A percentile compares a stretch with the other conserved stretches of the same genome.
These are phyloP conservation scores for Therioaphis trifolii DNA, from an alignment of 2,888 invertebrate genomes.

Conservation along the genomic window DNA sequence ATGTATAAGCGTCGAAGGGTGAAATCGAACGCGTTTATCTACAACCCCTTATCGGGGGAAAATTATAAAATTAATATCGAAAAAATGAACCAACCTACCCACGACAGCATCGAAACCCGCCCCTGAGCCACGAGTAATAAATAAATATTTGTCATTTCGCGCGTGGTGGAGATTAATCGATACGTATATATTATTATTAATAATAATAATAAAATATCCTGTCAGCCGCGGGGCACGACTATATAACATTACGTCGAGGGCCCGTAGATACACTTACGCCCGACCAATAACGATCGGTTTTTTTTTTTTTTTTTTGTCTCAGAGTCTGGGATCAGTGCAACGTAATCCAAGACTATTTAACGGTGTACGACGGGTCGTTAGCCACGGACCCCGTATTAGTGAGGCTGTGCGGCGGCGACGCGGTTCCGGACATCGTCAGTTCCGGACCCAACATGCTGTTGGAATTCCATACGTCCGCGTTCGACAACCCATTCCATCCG, in stretches of 20 bases:
- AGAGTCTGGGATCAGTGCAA: conserved; percentile 87
- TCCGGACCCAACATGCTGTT: conserved; percentile 82
- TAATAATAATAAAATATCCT: too few species aligned
- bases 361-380: conserved; percentile 82
- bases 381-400: conserved; percentile 77
- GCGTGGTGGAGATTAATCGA: too few species aligned
- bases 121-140: too few species aligned
- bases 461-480: conserved; percentile 84
- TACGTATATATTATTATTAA: too few species aligned
- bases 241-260: too few species aligned
- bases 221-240: too few species aligned
- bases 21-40: too few species aligned
- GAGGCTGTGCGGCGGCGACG: conserved; percentile 84
- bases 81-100: neutral
- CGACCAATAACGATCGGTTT: neutral
- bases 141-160: too few species aligned
- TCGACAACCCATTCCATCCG: conserved; percentile 84
- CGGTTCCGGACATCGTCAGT: conserved; percentile 82
- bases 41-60: too few species aligned
- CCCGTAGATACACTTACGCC: neutral
- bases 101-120: too few species aligned
- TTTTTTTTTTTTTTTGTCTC: conserved; percentile 58
- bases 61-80: neutral
- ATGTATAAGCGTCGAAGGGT: too few species aligned
- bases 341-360: conserved; percentile 83